A percentile compares a stretch with the other conserved stretches of the same genome.
Conservation (phyloP, 2,888 invertebrate genomes). For the Zhuqinia jingwanae region DNA sequence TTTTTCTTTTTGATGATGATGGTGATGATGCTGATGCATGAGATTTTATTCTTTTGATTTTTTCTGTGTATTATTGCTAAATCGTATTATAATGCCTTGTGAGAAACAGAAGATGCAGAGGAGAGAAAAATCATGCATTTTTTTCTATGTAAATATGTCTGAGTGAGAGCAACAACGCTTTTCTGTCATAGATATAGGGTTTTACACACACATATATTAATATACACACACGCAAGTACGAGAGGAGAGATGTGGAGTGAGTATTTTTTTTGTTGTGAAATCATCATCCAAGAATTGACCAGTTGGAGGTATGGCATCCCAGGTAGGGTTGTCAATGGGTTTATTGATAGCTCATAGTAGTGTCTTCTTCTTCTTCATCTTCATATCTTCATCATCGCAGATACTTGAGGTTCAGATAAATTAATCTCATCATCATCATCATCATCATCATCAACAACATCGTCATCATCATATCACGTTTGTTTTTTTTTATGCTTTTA, state of each 20-base stretch:
- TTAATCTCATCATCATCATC: not conserved
- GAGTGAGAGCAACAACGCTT: not conserved
- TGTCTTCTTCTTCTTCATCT: constrained; percentile 9
- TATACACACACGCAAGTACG: not conserved
- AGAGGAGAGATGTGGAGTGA: not conserved
- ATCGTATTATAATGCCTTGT: not conserved
- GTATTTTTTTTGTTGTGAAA: constrained; percentile 62
- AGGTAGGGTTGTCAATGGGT: constrained; percentile 57
- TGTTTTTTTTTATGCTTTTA: not conserved
- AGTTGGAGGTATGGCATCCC: constrained; percentile 66
- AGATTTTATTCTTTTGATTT: constrained; percentile 15
- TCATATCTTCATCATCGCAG: constrained; percentile 30
- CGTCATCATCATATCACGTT: not conserved
- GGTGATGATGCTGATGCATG: constrained; percentile 16
- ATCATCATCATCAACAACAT: no score
- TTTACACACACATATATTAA: not conserved
- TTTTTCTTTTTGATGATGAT: constrained; percentile 3
- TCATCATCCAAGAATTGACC: constrained; percentile 61
- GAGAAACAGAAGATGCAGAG: not conserved
- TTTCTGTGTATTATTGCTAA: constrained; percentile 38
- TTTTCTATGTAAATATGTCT: constrained; percentile 4
- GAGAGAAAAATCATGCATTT: constrained; percentile 15
- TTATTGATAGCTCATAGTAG: constrained; percentile 66
- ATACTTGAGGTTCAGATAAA: constrained; percentile 6
- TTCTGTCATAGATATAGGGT: constrained; percentile 35